phyloP scores from a whole-genome alignment of 1,140 invertebrate species.

The Pseudomyrmex pallidus region DNA sequence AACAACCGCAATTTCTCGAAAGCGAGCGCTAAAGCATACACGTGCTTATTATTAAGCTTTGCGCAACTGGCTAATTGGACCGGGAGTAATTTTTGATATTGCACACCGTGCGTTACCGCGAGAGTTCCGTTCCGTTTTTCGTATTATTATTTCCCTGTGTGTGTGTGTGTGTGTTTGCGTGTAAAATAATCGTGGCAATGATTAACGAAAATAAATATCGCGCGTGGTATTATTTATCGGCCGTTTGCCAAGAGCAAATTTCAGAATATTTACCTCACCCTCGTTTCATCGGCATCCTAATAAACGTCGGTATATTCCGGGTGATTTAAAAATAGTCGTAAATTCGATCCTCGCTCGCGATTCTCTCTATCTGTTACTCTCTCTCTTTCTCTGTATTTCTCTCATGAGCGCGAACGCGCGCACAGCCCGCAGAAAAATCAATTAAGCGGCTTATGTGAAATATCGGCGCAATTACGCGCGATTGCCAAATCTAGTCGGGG shows the following conservation, averaged over 20 bases:
- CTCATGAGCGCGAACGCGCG: constrained; percentile 24
- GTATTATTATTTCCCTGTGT: background rate
- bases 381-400: background rate
- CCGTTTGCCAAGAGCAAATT: constrained; percentile 66
- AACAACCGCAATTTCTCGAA: background rate
- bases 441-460: constrained; percentile 79
- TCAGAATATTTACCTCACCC: constrained; percentile 68
- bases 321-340: constrained; percentile 78
- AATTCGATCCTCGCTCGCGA: constrained; percentile 52
- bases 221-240: constrained; percentile 68
- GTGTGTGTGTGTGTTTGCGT: background rate
- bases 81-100: background rate
- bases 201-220: constrained; percentile 68
- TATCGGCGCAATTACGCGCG: constrained; percentile 78
- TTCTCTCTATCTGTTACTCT: constrained; percentile 2
- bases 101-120: background rate
- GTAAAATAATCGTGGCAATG: constrained; percentile 55
- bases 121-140: background rate
- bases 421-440: constrained; percentile 73
- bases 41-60: background rate
- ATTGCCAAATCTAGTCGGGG: constrained; percentile 76
- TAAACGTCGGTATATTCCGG: constrained; percentile 73
- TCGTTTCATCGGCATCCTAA: constrained; percentile 75
- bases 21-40: background rate
- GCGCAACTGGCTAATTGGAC: background rate